Percentiles rank a stretch among this genome's conserved stretches.
These are phyloP conservation scores for Betta splendens DNA, from an alignment of 2,797 vertebrate species.

Conservation along the genomic window DNA sequence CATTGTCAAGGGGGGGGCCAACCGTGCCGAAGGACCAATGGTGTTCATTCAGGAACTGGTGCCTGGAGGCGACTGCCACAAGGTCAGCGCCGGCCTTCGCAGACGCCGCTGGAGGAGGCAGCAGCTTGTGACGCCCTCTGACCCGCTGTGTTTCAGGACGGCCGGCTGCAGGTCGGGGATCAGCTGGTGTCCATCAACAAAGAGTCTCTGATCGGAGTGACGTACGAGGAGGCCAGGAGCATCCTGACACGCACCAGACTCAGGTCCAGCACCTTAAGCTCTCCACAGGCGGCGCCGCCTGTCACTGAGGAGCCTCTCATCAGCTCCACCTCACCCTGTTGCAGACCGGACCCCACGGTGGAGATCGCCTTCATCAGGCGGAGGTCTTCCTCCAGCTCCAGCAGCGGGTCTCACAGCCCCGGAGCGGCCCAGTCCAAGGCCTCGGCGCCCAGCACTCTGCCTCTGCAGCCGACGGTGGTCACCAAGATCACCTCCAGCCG, in stretches of 20 bases:
- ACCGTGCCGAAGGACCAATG: constrained; percentile 90
- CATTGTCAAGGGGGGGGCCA: constrained; percentile 88
- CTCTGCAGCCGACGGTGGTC: constrained; percentile 57
- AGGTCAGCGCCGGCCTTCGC: constrained; percentile 81
- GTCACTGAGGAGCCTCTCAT: no score
- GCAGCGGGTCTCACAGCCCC: constrained; percentile 75
- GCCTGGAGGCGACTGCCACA: constrained; percentile 92
- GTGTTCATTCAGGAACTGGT: constrained; percentile 91
- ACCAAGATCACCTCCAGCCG: constrained; percentile 68
- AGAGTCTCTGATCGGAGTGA: constrained; percentile 92
- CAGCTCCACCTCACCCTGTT: constrained; percentile 8
- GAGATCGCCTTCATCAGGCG: constrained; percentile 92
- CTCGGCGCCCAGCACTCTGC: constrained; percentile 15
- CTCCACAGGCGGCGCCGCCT: no score
- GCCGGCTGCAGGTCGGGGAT: constrained; percentile 90
- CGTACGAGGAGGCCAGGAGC: constrained; percentile 90
- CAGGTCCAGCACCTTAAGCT: constrained; percentile 76
- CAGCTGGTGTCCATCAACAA: constrained; percentile 94
- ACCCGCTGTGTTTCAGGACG: constrained; percentile 85
- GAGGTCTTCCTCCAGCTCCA: constrained; percentile 70
- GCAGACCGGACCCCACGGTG: constrained; percentile 87
- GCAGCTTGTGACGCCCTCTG: no score
- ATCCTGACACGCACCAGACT: constrained; percentile 86
- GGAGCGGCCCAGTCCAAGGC: constrained; percentile 46
- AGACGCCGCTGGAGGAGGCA: no score